Evolutionary conservation across 2,797 vertebrate species (phyloP), one percentile per base, ranked within the genome.

Genomic region (Molossus molossus): DNA sequence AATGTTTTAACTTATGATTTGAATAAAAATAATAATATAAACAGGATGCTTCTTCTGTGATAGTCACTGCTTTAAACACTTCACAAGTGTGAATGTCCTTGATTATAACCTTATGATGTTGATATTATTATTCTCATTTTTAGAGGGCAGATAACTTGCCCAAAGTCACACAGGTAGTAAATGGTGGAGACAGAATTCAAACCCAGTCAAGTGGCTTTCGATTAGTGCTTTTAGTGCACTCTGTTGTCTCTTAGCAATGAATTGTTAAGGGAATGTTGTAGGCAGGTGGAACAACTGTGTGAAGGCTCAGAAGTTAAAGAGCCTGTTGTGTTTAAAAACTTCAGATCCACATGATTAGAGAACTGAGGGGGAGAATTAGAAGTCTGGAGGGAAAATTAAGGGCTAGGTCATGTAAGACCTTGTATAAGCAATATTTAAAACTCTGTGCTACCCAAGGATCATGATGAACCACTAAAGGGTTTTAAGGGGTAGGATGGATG

Each of bases 401-500:
- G 40, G 27, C n/a, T 15, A 55, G 6, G 17, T 80, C 18, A 50
- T 18, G 10, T 81, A 69, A 79, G 21, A 14, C 70, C 53, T 93
- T 64, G 0, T 25, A 0, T 83, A 82, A 70, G 17, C 21, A 86
- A 13, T 91, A 88, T 72, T 91, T 69, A 75, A 90, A 50, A 76
- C 48, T 40, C 60, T 62, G 15, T 69, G 33, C 64, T 67, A 58
- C 4, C 80, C 69, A 94, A 48, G 55, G 76, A 70, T 91, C n/a
- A 29, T 86, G 80, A 73, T 85, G 40, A 37, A 90, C 37, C 23
- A 77, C n/a, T 72, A 37, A 70, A 53, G 12, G 79, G 58, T 64
- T 90, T 95, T 67, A 67, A 95, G 64, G 80, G 48, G 7, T 85
- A 60, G 60, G 37, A 45, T 94, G 65, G n/a, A 45, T 96, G 58